phyloP scores from a whole-genome alignment of 2,888 invertebrate species.

The Strigamia crassipes region DNA sequence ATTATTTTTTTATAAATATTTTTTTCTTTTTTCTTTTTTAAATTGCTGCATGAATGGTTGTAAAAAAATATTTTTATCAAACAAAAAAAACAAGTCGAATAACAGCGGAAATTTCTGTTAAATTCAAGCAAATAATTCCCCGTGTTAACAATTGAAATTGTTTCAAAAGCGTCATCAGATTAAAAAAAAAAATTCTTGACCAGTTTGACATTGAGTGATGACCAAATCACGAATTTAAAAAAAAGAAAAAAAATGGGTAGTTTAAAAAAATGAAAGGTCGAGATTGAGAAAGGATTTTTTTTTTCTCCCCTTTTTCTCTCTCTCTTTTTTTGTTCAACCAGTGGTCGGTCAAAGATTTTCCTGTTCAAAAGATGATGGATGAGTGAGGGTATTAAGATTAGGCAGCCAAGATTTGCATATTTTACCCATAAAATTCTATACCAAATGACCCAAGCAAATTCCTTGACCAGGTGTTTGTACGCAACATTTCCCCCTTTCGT shows the following conservation, averaged over 20 bases:
- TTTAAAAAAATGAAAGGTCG: not conserved
- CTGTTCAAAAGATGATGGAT: constrained; percentile 31
- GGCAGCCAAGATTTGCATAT: not conserved
- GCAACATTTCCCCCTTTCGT: constrained; percentile 12
- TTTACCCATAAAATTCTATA: constrained; percentile 7
- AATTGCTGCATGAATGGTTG: not conserved
- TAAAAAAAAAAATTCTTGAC: not conserved
- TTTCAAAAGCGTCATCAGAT: not conserved
- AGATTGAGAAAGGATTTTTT: constrained; percentile 12
- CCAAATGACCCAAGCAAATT: constrained; percentile 39
- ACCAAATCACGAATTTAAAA: constrained; percentile 1
- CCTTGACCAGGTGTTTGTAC: constrained; percentile 25
- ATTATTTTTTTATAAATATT: not conserved
- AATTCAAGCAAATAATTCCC: not conserved
- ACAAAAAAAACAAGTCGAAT: not conserved
- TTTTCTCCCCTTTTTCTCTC: too few species aligned
- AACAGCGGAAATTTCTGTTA: not conserved
- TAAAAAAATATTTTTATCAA: not conserved
- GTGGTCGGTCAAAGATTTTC: constrained; percentile 1
- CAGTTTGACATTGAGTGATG: constrained; percentile 36
- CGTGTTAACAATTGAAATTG: constrained; percentile 6
- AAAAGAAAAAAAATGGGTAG: not conserved
- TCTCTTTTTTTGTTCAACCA: not conserved
- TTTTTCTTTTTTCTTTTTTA: not conserved
- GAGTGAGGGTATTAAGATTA: constrained; percentile 19